Evolutionary conservation across 2,797 vertebrate species (phyloP).

Genomic region (Graptemys geographica): DNA sequence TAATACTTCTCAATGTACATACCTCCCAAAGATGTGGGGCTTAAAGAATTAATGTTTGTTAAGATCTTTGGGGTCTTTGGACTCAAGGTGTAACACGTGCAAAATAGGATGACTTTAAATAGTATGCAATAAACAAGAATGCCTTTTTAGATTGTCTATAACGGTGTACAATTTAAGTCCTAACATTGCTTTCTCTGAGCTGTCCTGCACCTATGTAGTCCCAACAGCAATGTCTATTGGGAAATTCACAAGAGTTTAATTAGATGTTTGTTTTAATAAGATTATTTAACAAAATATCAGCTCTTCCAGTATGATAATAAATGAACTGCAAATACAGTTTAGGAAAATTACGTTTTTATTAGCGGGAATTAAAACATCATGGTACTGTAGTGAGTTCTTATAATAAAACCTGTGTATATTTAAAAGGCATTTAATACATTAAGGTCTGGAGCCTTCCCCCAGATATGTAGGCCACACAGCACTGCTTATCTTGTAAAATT

Average conservation of each 20-base stretch:
- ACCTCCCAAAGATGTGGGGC: not conserved
- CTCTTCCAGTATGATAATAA: constrained; percentile 56
- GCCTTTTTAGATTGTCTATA: not conserved
- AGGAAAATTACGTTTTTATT: constrained; percentile 43
- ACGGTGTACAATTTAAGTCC: not conserved
- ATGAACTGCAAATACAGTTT: constrained; percentile 48
- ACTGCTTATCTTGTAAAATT: constrained; percentile 15
- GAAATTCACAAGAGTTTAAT: constrained; percentile 48
- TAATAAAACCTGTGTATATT: constrained; percentile 42
- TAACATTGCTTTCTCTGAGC: constrained; percentile 48
- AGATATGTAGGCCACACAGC: not conserved
- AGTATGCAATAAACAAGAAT: not conserved
- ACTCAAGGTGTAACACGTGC: constrained; percentile 19
- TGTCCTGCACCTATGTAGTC: constrained; percentile 39
- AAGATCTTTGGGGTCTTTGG: constrained; percentile 7
- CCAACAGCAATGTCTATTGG: constrained; percentile 25
- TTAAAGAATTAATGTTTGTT: constrained; percentile 15
- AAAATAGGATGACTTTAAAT: constrained; percentile 3
- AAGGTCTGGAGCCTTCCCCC: constrained; percentile 24
- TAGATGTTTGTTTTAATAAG: constrained; percentile 68
- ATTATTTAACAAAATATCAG: constrained; percentile 32
- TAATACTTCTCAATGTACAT: not conserved
- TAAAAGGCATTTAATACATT: constrained; percentile 31
- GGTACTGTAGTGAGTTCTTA: not conserved
- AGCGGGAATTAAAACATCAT: constrained; percentile 11